Conservation (phyloP, 2,113 vertebrate genomes). For the Chloropsis hardwickii region DNA sequence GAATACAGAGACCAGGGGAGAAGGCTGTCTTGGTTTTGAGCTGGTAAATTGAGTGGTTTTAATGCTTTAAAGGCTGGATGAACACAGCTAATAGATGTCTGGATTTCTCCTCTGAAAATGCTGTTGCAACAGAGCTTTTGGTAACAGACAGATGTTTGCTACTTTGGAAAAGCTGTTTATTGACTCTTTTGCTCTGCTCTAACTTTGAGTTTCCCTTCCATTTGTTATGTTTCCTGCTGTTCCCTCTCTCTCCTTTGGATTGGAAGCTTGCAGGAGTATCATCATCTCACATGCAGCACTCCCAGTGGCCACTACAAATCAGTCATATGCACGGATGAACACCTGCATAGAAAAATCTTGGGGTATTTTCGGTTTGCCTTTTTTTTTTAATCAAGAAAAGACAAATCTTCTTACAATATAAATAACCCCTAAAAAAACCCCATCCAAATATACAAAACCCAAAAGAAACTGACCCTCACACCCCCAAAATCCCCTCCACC, state of each 20-base stretch:
- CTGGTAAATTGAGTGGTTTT: neutral
- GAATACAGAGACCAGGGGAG: neutral
- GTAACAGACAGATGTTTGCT: neutral
- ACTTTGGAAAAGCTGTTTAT: neutral
- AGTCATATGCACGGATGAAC: neutral
- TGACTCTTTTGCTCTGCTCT: neutral
- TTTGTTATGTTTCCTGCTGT: neutral
- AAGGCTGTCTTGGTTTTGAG: neutral
- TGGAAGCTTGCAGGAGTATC: neutral
- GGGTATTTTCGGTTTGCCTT: neutral
- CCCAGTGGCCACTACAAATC: neutral
- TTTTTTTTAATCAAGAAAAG: neutral
- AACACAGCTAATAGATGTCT: neutral
- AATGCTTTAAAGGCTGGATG: neutral
- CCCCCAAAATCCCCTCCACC: accelerated
- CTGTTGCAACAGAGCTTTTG: neutral
- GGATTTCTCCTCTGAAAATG: neutral
- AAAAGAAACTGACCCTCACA: accelerated
- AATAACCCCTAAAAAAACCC: neutral
- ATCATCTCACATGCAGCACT: neutral
- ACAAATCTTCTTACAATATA: neutral
- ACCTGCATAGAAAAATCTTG: accelerated
- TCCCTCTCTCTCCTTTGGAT: neutral
- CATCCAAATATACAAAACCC: neutral
- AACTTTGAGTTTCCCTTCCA: neutral